Conservation (phyloP, 2,113 vertebrate species). For the Saimiri boliviensis region DNA sequence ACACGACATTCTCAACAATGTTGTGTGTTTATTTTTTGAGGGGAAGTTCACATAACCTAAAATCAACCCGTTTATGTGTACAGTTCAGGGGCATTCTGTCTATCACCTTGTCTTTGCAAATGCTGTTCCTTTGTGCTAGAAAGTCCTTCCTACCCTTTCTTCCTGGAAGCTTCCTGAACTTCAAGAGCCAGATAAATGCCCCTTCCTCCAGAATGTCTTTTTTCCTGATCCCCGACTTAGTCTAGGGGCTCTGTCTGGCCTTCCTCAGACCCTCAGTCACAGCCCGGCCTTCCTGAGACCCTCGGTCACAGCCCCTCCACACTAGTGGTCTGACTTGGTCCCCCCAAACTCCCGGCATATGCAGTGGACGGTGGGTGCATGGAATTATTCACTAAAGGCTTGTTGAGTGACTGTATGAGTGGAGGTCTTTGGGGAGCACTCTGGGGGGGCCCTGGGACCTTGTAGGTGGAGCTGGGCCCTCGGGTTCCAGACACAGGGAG, state of each 20-base stretch:
- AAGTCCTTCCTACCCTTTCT: background rate
- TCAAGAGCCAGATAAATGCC: background rate
- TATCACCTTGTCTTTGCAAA: background rate
- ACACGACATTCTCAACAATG: background rate
- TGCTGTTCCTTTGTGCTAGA: background rate
- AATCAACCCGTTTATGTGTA: background rate
- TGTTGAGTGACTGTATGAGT: background rate
- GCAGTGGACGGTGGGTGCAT: background rate
- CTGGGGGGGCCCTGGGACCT: background rate
- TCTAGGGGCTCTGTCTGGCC: background rate
- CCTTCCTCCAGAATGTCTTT: background rate
- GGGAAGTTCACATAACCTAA: background rate
- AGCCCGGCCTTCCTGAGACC: background rate
- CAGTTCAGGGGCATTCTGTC: background rate
- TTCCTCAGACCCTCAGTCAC: background rate
- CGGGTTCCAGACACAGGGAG: background rate
- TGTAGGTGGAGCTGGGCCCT: background rate
- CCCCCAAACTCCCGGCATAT: background rate
- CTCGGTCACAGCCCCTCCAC: background rate
- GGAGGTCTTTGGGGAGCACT: background rate
- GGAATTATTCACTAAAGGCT: background rate
- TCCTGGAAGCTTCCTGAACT: background rate
- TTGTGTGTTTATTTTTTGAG: background rate
- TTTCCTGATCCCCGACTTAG: background rate
- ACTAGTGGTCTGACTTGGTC: background rate